phyloP scores from a whole-genome alignment of 2,888 invertebrate genomes.

The Abrostola tripartita region DNA sequence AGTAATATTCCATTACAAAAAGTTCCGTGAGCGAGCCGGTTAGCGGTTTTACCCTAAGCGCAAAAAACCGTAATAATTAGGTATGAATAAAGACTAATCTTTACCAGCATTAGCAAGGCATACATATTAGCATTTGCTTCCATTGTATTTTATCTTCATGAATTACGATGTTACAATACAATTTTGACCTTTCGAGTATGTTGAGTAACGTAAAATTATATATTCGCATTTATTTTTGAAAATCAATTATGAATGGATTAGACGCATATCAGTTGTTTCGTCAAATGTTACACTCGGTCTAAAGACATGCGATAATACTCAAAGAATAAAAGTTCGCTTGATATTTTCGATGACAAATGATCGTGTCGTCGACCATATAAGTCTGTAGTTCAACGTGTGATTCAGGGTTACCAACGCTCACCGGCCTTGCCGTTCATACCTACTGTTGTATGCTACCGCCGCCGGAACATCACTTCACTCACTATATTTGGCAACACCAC shows the following conservation, averaged over 20 bases:
- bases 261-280: too few species aligned
- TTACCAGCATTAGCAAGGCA: constrained; percentile 12
- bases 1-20: constrained; percentile 31
- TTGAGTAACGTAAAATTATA: too few species aligned
- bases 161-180: too few species aligned
- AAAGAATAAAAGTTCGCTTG: constrained; percentile 3
- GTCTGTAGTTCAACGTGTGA: constrained; percentile 31
- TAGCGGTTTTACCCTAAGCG: constrained; percentile 18
- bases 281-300: too few species aligned
- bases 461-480: constrained; percentile 40
- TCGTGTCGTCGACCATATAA: constrained; percentile 34
- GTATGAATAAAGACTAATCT: constrained; percentile 20
- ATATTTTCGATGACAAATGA: constrained; percentile 26
- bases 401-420: constrained; percentile 56
- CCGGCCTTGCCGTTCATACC: constrained; percentile 50
- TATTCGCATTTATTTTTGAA: too few species aligned
- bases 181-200: too few species aligned
- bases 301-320: too few species aligned
- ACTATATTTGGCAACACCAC: constrained; percentile 45
- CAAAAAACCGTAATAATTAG: constrained; percentile 19
- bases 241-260: too few species aligned
- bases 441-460: constrained; percentile 39
- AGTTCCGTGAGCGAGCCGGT: neutral
- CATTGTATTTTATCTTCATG: constrained; percentile 2
- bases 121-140: too few species aligned